A percentile compares a stretch with the other conserved stretches of the same genome.
Conservation (phyloP, 2,888 invertebrate genomes). For the Ophonus ardosiacus region DNA sequence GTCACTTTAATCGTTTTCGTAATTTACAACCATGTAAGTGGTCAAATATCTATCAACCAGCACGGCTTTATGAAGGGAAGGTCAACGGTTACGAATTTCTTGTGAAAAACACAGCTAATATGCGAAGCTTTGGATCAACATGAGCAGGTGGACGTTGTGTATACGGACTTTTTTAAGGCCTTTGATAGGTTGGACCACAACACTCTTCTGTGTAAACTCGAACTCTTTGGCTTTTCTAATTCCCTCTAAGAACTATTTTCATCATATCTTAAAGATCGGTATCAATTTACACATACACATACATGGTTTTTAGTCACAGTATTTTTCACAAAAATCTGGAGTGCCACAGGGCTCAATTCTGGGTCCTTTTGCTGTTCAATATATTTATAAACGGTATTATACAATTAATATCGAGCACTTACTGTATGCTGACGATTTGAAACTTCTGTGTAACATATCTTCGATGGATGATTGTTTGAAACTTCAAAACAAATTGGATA, state of each 20-base stretch:
- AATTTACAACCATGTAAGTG: too few species aligned
- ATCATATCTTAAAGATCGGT: neutral
- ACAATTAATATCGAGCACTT: neutral
- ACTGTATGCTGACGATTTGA: constrained; percentile 47
- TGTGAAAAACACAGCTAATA: too few species aligned
- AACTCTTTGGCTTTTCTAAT: neutral
- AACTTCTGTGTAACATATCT: constrained; percentile 1
- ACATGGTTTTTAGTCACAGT: too few species aligned
- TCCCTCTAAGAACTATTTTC: too few species aligned
- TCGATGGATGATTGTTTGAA: neutral
- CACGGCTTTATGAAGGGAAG: too few species aligned
- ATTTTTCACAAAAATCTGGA: too few species aligned
- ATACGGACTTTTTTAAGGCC: neutral
- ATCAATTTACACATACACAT: neutral
- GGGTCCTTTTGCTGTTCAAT: constrained; percentile 13
- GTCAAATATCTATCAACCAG: too few species aligned
- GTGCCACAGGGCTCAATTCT: constrained; percentile 33
- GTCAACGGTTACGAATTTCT: too few species aligned
- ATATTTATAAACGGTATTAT: constrained; percentile 1
- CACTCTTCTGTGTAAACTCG: neutral
- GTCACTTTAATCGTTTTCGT: too few species aligned
- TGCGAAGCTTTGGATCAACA: neutral
- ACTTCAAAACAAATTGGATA: neutral
- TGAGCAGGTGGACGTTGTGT: neutral
- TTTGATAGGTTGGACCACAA: neutral